Percentiles rank a stretch among this genome's conserved stretches.
Evolutionary conservation across 2,113 vertebrate species (phyloP).

Genomic region (Piprites chloris): DNA sequence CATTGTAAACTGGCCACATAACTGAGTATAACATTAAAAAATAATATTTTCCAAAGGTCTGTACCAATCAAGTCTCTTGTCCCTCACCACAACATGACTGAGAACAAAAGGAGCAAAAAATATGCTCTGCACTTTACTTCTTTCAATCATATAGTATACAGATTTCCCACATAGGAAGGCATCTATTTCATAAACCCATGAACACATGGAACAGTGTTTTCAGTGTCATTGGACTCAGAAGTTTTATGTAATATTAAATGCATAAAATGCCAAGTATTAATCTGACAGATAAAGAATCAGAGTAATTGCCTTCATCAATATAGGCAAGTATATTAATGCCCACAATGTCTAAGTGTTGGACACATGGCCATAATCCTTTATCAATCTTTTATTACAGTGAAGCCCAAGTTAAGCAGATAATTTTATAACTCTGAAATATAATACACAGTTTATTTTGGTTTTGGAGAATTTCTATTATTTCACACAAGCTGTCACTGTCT

Average conservation of each 20-base stretch:
- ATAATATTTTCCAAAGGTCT: not conserved
- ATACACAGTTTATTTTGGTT: not conserved
- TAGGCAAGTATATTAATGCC: not conserved
- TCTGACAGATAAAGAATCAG: not conserved
- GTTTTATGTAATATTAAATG: not conserved
- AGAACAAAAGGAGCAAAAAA: not conserved
- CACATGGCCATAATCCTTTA: not conserved
- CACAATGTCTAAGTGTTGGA: not conserved
- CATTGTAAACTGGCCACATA: not conserved
- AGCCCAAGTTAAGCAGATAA: not conserved
- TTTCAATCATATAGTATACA: not conserved
- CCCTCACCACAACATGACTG: not conserved
- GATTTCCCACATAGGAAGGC: not conserved
- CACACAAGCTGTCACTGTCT: not conserved
- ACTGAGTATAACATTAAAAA: not conserved
- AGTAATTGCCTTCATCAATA: not conserved
- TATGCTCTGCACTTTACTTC: not conserved
- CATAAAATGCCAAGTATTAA: not conserved
- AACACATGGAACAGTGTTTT: not conserved
- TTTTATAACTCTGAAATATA: not conserved
- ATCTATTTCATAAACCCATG: not conserved
- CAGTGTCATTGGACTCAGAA: not conserved
- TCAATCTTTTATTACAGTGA: not conserved
- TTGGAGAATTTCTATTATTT: not conserved
- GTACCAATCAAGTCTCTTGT: not conserved